Conservation (phyloP, 2,113 vertebrate genomes). For the Rostratula benghalensis region DNA sequence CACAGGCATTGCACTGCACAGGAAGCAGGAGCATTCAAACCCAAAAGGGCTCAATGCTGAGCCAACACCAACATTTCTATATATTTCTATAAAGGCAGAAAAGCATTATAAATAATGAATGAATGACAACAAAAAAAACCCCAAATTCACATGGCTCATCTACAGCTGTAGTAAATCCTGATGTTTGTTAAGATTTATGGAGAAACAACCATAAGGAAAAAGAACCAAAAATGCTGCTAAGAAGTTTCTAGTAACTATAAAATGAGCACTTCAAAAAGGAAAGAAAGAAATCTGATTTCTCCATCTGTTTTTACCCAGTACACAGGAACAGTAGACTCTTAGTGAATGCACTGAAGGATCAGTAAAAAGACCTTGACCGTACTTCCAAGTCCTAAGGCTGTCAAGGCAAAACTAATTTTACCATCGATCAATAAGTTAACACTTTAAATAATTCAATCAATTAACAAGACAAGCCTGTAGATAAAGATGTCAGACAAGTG, state of each 20-base stretch:
- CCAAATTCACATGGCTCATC: background rate
- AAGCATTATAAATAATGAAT: background rate
- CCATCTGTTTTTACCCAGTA: background rate
- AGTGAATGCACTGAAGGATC: background rate
- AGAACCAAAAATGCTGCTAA: background rate
- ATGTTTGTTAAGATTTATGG: background rate
- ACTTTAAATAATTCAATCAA: background rate
- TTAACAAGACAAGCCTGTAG: background rate
- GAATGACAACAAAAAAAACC: background rate
- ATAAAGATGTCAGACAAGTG: background rate
- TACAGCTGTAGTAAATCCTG: background rate
- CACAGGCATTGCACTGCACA: accelerated
- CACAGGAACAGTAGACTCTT: background rate
- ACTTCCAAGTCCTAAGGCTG: background rate
- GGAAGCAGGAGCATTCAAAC: background rate
- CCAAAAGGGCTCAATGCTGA: background rate
- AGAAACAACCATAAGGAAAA: background rate
- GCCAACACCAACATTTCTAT: accelerated
- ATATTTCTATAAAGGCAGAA: background rate
- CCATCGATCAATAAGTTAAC: background rate
- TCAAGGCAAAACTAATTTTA: background rate
- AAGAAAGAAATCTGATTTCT: background rate
- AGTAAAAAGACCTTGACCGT: background rate
- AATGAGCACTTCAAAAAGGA: background rate
- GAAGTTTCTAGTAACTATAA: background rate